phyloP scores from a whole-genome alignment of 2,888 invertebrate genomes.

The Heliconius hortense region DNA sequence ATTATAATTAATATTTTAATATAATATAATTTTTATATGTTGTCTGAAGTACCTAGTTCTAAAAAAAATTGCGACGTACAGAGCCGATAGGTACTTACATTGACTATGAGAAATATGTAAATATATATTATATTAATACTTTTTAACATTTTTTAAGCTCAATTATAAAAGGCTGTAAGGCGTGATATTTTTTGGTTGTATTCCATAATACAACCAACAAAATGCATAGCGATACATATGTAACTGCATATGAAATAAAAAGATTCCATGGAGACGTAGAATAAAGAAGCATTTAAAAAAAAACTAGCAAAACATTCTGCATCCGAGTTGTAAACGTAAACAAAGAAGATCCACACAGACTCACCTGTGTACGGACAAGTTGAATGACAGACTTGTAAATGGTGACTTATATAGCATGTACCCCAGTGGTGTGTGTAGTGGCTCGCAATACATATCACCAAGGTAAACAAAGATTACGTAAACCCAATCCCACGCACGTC shows the following conservation, averaged over 20 bases:
- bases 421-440: conserved; percentile 49
- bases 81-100: background rate
- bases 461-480: conserved; percentile 82
- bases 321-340: conserved; percentile 34
- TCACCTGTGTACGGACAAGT: conserved; percentile 44
- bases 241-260: background rate
- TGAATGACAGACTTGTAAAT: conserved; percentile 47
- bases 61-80: background rate
- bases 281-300: conserved; percentile 11
- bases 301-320: conserved; percentile 15
- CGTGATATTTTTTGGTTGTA: no score
- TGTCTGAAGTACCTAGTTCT: background rate
- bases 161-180: no score
- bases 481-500: conserved; percentile 81
- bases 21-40: background rate
- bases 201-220: background rate
- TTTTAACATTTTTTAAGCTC: no score
- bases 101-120: background rate
- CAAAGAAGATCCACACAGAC: conserved; percentile 35
- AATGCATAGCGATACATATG: background rate
- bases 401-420: conserved; percentile 48
- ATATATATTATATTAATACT: background rate
- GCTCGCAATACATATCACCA: conserved; percentile 76
- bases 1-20: no score
- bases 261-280: background rate